These are phyloP conservation scores for Labia minor DNA, from an alignment of 2,888 invertebrate genomes.

Conservation along the genomic window DNA sequence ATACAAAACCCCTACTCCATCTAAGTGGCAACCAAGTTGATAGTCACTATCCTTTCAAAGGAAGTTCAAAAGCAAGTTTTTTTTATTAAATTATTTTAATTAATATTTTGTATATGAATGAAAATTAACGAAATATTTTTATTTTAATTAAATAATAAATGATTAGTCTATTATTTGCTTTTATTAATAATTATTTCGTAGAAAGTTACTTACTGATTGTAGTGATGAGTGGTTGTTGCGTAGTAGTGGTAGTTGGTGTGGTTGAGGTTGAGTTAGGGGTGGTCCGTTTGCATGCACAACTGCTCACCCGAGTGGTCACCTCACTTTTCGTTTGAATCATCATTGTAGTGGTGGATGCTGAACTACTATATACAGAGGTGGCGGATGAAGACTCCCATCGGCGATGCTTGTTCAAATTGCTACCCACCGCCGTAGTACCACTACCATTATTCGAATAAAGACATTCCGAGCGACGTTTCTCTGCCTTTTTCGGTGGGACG, in stretches of 20 bases:
- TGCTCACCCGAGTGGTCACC: conserved; percentile 18
- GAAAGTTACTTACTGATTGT: conserved; percentile 30
- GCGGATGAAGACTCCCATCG: conserved; percentile 22
- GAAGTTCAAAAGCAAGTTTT: too few relatives aligned
- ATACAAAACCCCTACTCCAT: too few relatives aligned
- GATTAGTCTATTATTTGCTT: too few relatives aligned
- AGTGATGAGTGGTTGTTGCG: conserved; percentile 35
- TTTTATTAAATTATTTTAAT: too few relatives aligned
- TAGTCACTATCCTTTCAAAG: too few relatives aligned
- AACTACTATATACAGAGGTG: not conserved
- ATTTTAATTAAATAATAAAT: too few relatives aligned
- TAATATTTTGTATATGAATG: too few relatives aligned
- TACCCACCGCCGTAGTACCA: not conserved
- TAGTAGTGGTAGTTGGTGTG: conserved; percentile 34
- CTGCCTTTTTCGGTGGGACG: conserved; percentile 19
- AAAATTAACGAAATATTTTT: too few relatives aligned
- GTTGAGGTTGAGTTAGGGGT: conserved; percentile 32
- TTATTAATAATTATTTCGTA: too few relatives aligned
- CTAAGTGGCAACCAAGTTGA: too few relatives aligned
- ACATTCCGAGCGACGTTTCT: conserved; percentile 22
- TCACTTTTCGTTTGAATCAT: conserved; percentile 21
- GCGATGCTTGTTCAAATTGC: not conserved
- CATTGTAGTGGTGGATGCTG: not conserved
- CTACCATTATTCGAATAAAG: not conserved
- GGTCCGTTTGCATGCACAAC: conserved; percentile 25